Percentiles rank a stretch among this genome's conserved stretches.
These are phyloP conservation scores for Odontocerum albicorne DNA, from an alignment of 2,888 invertebrate species.

Conservation along the genomic window DNA sequence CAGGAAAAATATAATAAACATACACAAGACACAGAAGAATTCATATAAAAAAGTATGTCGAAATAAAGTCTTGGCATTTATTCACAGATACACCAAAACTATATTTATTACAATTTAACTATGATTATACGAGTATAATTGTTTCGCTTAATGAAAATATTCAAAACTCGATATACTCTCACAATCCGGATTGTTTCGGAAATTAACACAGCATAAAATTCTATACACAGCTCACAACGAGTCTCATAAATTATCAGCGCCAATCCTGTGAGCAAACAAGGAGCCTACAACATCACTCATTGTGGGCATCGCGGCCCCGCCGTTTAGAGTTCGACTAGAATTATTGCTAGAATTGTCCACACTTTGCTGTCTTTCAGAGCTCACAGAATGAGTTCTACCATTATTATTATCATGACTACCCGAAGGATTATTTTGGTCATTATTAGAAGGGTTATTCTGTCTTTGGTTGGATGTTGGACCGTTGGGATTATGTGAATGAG, in stretches of 20 bases:
- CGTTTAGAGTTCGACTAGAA: background rate
- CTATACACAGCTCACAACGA: constrained; percentile 22
- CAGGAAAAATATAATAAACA: no score
- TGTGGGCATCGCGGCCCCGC: constrained; percentile 7
- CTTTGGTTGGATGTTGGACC: background rate
- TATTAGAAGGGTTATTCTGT: no score
- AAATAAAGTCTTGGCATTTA: no score
- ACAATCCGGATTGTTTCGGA: constrained; percentile 7
- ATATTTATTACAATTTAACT: no score
- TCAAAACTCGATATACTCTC: background rate
- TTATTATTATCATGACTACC: background rate
- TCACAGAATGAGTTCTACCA: background rate
- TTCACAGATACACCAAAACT: no score
- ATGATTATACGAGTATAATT: no score
- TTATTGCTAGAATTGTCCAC: background rate
- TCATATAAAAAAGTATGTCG: no score
- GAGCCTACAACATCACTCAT: constrained; percentile 24
- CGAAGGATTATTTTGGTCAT: no score
- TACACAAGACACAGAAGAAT: no score
- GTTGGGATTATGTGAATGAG: background rate
- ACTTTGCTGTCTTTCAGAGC: constrained; percentile 33
- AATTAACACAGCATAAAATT: constrained; percentile 19
- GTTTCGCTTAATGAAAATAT: no score
- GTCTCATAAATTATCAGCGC: constrained; percentile 31
- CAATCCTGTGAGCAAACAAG: constrained; percentile 15